These are phyloP conservation scores for Xestobium rufovillosum DNA, from an alignment of 2,888 invertebrate species.

Conservation along the genomic window DNA sequence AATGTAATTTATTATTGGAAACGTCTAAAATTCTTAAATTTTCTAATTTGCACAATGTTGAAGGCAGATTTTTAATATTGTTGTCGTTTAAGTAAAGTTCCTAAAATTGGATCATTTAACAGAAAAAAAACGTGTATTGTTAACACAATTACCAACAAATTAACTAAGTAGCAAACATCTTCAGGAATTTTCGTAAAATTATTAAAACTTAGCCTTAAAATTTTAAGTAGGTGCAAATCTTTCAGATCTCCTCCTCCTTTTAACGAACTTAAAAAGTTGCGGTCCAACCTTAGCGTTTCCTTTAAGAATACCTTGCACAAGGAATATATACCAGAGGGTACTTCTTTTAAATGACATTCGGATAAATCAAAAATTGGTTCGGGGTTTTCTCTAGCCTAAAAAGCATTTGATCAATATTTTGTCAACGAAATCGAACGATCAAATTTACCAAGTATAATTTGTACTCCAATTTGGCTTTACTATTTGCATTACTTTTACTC, in stretches of 20 bases:
- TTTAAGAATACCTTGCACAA: constrained; percentile 77
- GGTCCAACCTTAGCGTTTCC: constrained; percentile 57
- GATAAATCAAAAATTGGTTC: constrained; percentile 76
- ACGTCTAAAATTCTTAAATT: constrained; percentile 61
- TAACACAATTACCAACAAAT: constrained; percentile 51
- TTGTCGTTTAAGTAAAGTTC: constrained; percentile 70
- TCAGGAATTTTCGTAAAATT: constrained; percentile 56
- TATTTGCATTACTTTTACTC: constrained; percentile 40
- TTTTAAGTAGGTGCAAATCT: constrained; percentile 59
- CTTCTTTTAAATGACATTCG: constrained; percentile 63
- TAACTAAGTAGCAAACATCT: constrained; percentile 57
- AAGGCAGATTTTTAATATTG: constrained; percentile 60
- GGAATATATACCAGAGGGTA: constrained; percentile 72
- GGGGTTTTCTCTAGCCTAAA: constrained; percentile 67
- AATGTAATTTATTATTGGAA: constrained; percentile 60
- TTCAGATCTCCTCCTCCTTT: constrained; percentile 64
- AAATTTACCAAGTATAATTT: constrained; percentile 51
- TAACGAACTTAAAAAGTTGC: constrained; percentile 62
- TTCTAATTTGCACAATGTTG: constrained; percentile 55
- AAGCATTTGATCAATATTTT: constrained; percentile 13
- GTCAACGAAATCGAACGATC: constrained; percentile 11
- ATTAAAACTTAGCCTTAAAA: constrained; percentile 62
- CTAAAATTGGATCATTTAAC: too few species aligned
- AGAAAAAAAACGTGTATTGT: too few species aligned
- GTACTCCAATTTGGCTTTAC: constrained; percentile 53